Percentiles rank a stretch among this genome's conserved stretches.
Evolutionary conservation across 1,140 invertebrate species (phyloP).

Genomic region (Achatina immaculata): DNA sequence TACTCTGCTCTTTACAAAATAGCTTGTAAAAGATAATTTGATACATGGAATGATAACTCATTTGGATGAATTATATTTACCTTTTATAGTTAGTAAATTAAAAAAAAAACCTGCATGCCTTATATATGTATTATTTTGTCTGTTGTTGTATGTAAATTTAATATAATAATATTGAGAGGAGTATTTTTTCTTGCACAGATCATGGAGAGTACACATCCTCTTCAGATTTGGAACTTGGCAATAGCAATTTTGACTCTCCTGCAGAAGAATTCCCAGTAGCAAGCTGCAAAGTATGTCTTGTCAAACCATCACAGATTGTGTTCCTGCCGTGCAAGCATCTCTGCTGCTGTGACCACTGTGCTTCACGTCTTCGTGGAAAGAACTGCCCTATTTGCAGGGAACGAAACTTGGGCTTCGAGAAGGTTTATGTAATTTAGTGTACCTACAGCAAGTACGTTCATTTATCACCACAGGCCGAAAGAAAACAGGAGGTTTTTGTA

Average conservation of each 20-base stretch:
- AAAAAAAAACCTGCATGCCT: too few species aligned
- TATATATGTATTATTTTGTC: not conserved
- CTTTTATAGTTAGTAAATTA: too few species aligned
- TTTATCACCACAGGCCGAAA: too few species aligned
- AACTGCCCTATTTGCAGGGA: slow-evolving; percentile 44
- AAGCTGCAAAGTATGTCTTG: slow-evolving; percentile 46
- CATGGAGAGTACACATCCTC: not conserved
- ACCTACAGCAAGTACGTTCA: too few species aligned
- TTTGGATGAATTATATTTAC: too few species aligned
- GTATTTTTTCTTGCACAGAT: slow-evolving; percentile 1
- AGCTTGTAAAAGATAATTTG: too few species aligned
- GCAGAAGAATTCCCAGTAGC: slow-evolving; percentile 30
- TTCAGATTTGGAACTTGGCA: slow-evolving; percentile 1
- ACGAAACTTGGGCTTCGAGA: slow-evolving; percentile 22
- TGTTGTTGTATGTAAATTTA: too few species aligned
- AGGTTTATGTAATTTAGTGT: slow-evolving; percentile 34
- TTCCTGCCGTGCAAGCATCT: slow-evolving; percentile 45
- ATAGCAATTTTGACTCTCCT: not conserved
- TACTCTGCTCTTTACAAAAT: too few species aligned
- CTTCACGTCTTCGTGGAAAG: slow-evolving; percentile 33
- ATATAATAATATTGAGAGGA: too few species aligned
- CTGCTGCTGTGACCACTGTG: slow-evolving; percentile 42
- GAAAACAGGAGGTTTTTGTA: too few species aligned
- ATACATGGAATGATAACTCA: too few species aligned
- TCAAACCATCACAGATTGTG: slow-evolving; percentile 33